Evolutionary conservation across 30 jellyfish, hydroid and myxozoan species (phyloP), one percentile per base, ranked within the genome.

Genomic region (Clytia hemisphaerica): DNA sequence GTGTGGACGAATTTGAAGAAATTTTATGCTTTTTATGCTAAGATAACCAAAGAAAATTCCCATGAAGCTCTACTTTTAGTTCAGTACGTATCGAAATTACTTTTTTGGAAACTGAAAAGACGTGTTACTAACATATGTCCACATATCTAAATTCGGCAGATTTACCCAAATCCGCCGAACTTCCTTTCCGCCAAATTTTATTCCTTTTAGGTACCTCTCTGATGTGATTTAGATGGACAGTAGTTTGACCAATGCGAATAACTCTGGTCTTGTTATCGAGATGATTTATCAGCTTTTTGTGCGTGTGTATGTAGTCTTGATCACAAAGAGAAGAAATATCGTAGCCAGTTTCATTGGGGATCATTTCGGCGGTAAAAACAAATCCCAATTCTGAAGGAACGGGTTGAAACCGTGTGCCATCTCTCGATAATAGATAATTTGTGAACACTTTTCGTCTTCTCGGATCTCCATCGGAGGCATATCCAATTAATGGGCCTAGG

Each of bases 391-490:
- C 38, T 4, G 76, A 62, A 58, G 37, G 28, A 35, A 62, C 42
- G 2, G 42, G 28, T 24, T 62, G 37, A 62, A 35, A 62, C 28
- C 76, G 67, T 4, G 21, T 38, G 59, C 85, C 77, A 16, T 31
- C 48, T 6, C 3, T 73, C 9, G 71, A 55, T 15, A 42, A 31
- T 24, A 77, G 37, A 25, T 73, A 37, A 22, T 26, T 54, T 2
- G 1, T 45, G 24, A 37, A 55, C 36, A 75, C 14, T 46, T 75
- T 75, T 5, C 79, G 44, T 9, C 78, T 50, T 0, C 87, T 40
- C 6, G 77, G 38, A 36, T 75, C 87, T 27, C 80, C 87, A 34
- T 75, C 87, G 16, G 87, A 75, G 38, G 80, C 87, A 75, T 75
- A 71, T 6, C 78, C 87, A 59, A 75, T 79, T 4, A 75, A 40